Conservation (phyloP, 2,797 vertebrate genomes). For the Takifugu ocellatus region DNA sequence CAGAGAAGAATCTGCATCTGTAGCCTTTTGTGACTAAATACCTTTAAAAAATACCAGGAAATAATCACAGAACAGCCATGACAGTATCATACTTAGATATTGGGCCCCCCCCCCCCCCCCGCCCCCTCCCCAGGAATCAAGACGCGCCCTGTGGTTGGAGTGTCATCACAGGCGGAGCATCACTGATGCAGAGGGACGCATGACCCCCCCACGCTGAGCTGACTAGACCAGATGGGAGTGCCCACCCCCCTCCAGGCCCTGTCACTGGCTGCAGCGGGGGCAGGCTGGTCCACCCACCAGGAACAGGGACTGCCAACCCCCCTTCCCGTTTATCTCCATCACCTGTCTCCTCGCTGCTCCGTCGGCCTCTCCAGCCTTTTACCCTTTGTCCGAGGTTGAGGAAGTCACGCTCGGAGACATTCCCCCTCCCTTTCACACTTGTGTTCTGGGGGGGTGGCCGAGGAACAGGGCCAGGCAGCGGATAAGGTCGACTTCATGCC, state of each 20-base stretch:
- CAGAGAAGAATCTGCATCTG: slow-evolving; percentile 14
- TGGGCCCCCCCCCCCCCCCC: too few species aligned
- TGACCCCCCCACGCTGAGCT: slow-evolving; percentile 62
- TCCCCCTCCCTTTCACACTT: slow-evolving; percentile 6
- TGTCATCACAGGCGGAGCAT: slow-evolving; percentile 42
- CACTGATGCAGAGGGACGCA: slow-evolving; percentile 69
- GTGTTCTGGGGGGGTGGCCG: slow-evolving; percentile 4
- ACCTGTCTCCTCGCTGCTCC: slow-evolving; percentile 4
- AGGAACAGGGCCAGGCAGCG: slow-evolving; percentile 6
- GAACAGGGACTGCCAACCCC: slow-evolving; percentile 22
- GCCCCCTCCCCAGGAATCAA: too few species aligned
- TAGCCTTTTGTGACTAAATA: not conserved
- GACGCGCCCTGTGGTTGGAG: slow-evolving; percentile 23
- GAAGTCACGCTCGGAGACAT: slow-evolving; percentile 30
- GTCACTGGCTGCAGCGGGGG: slow-evolving; percentile 50
- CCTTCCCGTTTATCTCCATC: slow-evolving; percentile 34
- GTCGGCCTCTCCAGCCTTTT: slow-evolving; percentile 6
- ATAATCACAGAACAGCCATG: not conserved
- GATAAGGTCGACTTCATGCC: slow-evolving; percentile 25
- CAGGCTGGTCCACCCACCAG: slow-evolving; percentile 48
- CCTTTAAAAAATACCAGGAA: slow-evolving; percentile 1
- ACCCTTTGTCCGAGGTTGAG: slow-evolving; percentile 2
- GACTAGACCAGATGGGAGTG: slow-evolving; percentile 77
- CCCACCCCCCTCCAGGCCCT: slow-evolving; percentile 60
- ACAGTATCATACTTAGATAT: not conserved